Base-by-base conservation (phyloP, 2,888 invertebrate genomes). In the Crioceris asparagi region DNA sequence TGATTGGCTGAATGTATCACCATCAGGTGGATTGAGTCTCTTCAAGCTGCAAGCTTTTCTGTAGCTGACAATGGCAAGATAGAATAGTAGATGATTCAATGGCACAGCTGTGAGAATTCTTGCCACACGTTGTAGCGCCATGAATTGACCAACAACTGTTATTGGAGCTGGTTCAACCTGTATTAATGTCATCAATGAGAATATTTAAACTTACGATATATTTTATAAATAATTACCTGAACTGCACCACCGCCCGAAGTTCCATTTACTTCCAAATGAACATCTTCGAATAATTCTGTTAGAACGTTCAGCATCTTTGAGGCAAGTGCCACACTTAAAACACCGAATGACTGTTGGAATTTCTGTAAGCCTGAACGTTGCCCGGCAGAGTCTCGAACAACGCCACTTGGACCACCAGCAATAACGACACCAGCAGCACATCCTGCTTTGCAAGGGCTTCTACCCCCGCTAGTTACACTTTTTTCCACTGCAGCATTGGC, bases 11-110 rank as follows among this genome's bases (percentile, higher is more conserved):
- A 82, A 76, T 32, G 84, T 84, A 59, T 91, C 91, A 29, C 83
- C 88, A 59, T 84, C 84, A 26, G 84, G 78, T 41, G 85, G 83
- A 65, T 85, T 83, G 30, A 81, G 75, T 39, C 87, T 73, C 61
- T 86, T 87, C 50, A 90, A 64, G 38, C 83, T 81, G 44, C 86
- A 87, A 1, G 88, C 88, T 68, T 92, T 93, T 54, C 90, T 77
- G 65, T 92, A 92, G 49, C 87, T 83, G 23, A 91, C 85, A 4
- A 88, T 85, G 15, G 91, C 87, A 39, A 93, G 65, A 42, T 86
- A 86, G 48, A 91, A 88, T 32, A 93, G 67, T n/a, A 93, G 68
- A 59, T 85, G 82, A 55, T 82, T 84, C 34, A 87, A 61, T 2
- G 83, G 82, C 14, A 83, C 79, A 6, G 79, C 77, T 34, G 74